Percentiles rank a stretch among this genome's conserved stretches.
phyloP scores from a whole-genome alignment of 2,888 invertebrate genomes.

The Ormia ochracea region DNA sequence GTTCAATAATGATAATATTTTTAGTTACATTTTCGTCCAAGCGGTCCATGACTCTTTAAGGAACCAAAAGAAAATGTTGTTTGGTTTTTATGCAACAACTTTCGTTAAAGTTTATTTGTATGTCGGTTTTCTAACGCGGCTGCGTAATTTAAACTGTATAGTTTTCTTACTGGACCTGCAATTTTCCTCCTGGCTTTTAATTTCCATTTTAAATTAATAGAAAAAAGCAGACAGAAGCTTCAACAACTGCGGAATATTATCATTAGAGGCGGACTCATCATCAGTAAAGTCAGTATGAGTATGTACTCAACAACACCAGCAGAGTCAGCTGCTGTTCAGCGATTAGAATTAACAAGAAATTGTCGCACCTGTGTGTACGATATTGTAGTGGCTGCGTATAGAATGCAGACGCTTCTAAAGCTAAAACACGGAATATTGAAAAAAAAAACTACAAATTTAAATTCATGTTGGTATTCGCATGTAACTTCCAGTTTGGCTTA shows the following conservation, averaged over 20 bases:
- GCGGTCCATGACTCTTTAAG: not conserved
- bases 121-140: conserved; percentile 35
- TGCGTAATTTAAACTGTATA: conserved; percentile 58
- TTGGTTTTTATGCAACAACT: conserved; percentile 19
- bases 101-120: not conserved
- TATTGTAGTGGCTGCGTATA: conserved; percentile 20
- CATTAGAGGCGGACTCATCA: conserved; percentile 24
- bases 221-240: conserved; percentile 21
- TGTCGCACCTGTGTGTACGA: conserved; percentile 56
- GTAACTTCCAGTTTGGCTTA: conserved; percentile 35
- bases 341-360: conserved; percentile 52
- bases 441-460: conserved; percentile 18
- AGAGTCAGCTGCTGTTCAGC: conserved; percentile 10
- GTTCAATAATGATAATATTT: conserved; percentile 43
- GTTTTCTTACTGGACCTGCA: not conserved
- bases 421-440: not conserved
- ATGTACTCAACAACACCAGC: conserved; percentile 5
- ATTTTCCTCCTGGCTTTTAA: conserved; percentile 4
- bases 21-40: conserved; percentile 42
- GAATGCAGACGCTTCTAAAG: conserved; percentile 41
- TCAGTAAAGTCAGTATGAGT: not conserved
- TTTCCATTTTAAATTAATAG: conserved; percentile 9
- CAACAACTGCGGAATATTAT: conserved; percentile 12
- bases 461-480: conserved; percentile 29
- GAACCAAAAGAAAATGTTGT: not conserved